Conservation (phyloP, 2,888 invertebrate genomes). For the Chrysolina haemoptera region DNA sequence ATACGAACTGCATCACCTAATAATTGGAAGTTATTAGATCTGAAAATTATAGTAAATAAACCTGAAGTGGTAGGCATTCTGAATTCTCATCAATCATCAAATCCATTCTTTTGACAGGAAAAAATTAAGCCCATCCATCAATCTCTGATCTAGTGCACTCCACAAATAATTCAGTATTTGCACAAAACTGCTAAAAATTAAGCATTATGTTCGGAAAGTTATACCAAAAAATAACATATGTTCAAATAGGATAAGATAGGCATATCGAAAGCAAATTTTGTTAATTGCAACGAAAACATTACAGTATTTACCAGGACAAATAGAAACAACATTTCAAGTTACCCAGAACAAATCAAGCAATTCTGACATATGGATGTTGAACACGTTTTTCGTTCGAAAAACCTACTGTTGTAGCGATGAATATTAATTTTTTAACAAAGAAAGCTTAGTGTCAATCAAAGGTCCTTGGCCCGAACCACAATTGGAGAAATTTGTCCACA, state of each 20-base stretch:
- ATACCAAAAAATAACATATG: conserved; percentile 59
- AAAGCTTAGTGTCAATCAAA: conserved; percentile 55
- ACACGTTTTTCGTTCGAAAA: conserved; percentile 2
- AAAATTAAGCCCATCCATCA: conserved; percentile 20
- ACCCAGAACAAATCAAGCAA: conserved; percentile 47
- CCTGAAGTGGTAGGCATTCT: background rate
- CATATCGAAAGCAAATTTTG: conserved; percentile 62
- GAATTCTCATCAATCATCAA: conserved; percentile 26
- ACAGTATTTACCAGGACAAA: conserved; percentile 62
- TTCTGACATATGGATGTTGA: conserved; percentile 25
- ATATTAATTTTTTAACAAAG: conserved; percentile 22
- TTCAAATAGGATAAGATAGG: conserved; percentile 65
- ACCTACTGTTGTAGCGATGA: conserved; percentile 9
- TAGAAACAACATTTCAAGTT: conserved; percentile 60
- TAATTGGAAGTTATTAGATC: background rate
- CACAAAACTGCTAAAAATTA: conserved; percentile 26
- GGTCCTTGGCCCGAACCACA: conserved; percentile 49
- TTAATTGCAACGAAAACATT: conserved; percentile 65
- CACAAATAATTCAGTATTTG: conserved; percentile 15
- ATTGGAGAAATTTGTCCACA: conserved; percentile 1
- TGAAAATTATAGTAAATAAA: background rate
- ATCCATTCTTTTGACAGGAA: conserved; percentile 46
- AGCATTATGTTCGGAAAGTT: conserved; percentile 24
- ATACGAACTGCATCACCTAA: background rate
- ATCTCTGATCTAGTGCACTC: background rate